A percentile compares a stretch with the other conserved stretches of the same genome.
Conservation (phyloP, 2,888 invertebrate genomes). For the Drosophila kanekoi region DNA sequence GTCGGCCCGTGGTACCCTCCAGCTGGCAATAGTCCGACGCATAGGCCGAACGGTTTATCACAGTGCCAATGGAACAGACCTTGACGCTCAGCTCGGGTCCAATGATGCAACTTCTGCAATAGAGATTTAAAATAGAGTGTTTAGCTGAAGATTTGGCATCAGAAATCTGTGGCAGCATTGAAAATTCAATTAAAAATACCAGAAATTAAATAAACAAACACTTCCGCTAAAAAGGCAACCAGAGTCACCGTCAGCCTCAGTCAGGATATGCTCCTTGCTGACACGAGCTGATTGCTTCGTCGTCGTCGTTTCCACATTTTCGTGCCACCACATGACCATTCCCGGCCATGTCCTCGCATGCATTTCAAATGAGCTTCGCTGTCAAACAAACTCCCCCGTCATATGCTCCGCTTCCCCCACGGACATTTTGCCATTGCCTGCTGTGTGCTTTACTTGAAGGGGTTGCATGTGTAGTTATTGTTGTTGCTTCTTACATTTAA, state of each 20-base stretch:
- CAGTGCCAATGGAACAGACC: conserved; percentile 90
- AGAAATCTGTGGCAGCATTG: conserved; percentile 52
- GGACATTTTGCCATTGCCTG: conserved; percentile 39
- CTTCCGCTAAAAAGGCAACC: conserved; percentile 62
- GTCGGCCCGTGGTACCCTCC: conserved; percentile 88
- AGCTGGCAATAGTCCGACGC: conserved; percentile 92
- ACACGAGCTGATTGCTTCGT: conserved; percentile 68
- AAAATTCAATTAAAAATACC: conserved; percentile 79
- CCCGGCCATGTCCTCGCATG: conserved; percentile 57
- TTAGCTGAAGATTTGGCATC: conserved; percentile 38
- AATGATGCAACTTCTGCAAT: conserved; percentile 92
- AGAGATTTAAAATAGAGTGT: not conserved
- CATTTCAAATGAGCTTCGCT: conserved; percentile 71
- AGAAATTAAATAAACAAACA: conserved; percentile 77
- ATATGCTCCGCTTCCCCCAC: not conserved
- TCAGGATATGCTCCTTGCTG: conserved; percentile 64
- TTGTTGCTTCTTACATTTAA: conserved; percentile 14
- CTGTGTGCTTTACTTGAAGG: conserved; percentile 43
- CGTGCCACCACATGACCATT: conserved; percentile 20
- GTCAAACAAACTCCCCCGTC: conserved; percentile 39
- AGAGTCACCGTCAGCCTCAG: conserved; percentile 33
- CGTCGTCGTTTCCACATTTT: conserved; percentile 27
- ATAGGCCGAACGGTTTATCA: conserved; percentile 89
- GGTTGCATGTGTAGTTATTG: conserved; percentile 48
- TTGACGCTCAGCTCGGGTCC: conserved; percentile 90